Percentiles rank a stretch among this genome's conserved stretches.
Evolutionary conservation across 2,888 invertebrate species (phyloP).

Genomic region (Drosophila pseudotalamancana): DNA sequence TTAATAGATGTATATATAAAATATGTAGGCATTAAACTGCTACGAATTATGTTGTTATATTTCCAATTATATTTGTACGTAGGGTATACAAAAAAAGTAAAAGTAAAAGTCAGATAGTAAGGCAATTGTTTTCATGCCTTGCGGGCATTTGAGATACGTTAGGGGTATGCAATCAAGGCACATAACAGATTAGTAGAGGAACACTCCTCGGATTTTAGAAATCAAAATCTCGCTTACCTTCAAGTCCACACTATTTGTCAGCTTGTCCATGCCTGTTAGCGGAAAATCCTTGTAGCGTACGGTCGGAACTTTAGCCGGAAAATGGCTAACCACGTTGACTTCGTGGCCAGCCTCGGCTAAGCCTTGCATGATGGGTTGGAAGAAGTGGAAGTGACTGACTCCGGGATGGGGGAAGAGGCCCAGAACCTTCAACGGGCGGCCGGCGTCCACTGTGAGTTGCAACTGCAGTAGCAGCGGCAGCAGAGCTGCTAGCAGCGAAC

Average conservation of each 20-base stretch:
- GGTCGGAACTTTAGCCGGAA: constrained; percentile 83
- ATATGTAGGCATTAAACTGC: too few species aligned
- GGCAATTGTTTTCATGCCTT: constrained; percentile 11
- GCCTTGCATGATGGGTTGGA: constrained; percentile 84
- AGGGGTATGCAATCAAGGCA: constrained; percentile 1
- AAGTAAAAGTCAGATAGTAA: background rate
- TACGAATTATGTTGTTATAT: too few species aligned
- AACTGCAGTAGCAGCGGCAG: constrained; percentile 21
- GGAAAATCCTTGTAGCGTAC: constrained; percentile 81
- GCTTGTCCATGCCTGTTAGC: constrained; percentile 68
- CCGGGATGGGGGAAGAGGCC: constrained; percentile 85
- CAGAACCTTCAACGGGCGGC: constrained; percentile 78
- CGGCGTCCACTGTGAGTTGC: constrained; percentile 43
- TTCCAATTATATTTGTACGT: too few species aligned
- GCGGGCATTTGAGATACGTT: constrained; percentile 12
- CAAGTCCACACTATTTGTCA: constrained; percentile 81
- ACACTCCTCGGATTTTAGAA: too few species aligned
- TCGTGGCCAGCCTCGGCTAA: constrained; percentile 85
- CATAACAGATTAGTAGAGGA: too few species aligned
- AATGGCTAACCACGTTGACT: constrained; percentile 85
- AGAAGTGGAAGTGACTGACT: constrained; percentile 85
- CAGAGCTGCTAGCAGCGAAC: constrained; percentile 21
- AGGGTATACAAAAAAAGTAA: constrained; percentile 7
- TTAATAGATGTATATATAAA: too few species aligned
- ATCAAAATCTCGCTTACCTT: constrained; percentile 64